Conservation (phyloP, 2,797 vertebrate species). For the Anguilla pacifica region DNA sequence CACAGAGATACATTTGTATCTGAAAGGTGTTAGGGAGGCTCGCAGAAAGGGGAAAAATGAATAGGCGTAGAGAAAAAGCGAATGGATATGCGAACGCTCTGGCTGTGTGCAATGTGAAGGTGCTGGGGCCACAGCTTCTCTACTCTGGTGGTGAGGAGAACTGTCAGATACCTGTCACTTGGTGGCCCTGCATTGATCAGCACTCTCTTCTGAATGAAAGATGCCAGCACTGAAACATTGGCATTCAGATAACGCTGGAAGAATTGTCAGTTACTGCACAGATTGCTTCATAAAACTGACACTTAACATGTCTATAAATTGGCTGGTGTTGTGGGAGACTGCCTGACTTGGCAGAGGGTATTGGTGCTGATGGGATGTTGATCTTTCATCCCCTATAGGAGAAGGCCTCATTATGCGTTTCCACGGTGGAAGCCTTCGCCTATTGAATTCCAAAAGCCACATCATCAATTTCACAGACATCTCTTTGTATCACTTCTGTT, state of each 20-base stretch:
- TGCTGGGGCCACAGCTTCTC: slow-evolving; percentile 10
- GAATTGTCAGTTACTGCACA: slow-evolving; percentile 36
- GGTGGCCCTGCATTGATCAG: slow-evolving; percentile 26
- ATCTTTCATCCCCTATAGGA: background rate
- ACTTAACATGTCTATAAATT: slow-evolving; percentile 37
- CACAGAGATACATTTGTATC: slow-evolving; percentile 32
- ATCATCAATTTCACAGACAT: background rate
- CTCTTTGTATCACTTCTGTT: background rate
- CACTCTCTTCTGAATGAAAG: slow-evolving; percentile 28
- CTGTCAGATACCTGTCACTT: slow-evolving; percentile 37
- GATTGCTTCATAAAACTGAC: slow-evolving; percentile 32
- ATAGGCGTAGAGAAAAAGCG: background rate
- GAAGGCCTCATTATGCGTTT: background rate
- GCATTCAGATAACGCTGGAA: slow-evolving; percentile 35
- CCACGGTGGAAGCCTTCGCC: slow-evolving; percentile 1
- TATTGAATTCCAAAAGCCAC: background rate
- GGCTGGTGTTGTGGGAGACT: slow-evolving; percentile 5
- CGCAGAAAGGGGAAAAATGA: slow-evolving; percentile 2
- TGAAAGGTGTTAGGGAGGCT: slow-evolving; percentile 38
- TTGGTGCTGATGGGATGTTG: slow-evolving; percentile 12
- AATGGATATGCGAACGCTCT: slow-evolving; percentile 42
- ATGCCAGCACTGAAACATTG: slow-evolving; percentile 33
- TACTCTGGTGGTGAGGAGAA: slow-evolving; percentile 31
- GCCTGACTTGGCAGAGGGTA: background rate
- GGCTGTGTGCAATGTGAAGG: slow-evolving; percentile 24